Evolutionary conservation across 2,797 vertebrate genomes (phyloP).

Genomic region (Molothrus aeneus): DNA sequence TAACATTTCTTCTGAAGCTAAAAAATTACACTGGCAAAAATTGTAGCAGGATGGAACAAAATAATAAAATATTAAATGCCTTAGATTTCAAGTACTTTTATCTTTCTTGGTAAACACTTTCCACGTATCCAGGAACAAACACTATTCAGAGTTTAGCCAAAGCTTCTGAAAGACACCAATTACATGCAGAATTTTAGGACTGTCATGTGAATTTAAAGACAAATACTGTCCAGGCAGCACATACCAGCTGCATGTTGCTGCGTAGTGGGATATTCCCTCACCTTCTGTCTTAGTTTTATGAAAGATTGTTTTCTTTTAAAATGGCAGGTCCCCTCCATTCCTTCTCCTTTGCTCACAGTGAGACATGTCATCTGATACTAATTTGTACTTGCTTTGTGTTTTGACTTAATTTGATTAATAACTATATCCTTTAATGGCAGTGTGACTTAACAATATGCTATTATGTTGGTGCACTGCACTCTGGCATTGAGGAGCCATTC

Average conservation of each 20-base stretch:
- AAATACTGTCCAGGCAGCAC: constrained; percentile 23
- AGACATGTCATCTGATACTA: constrained; percentile 45
- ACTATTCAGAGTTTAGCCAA: neutral
- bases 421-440: constrained; percentile 59
- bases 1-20: neutral
- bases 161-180: neutral
- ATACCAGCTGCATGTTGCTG: neutral
- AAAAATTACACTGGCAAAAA: neutral
- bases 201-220: constrained; percentile 20
- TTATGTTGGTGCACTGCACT: constrained; percentile 66
- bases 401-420: constrained; percentile 76
- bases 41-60: neutral
- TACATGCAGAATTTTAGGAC: neutral
- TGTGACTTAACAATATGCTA: constrained; percentile 66
- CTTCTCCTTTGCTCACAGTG: constrained; percentile 4
- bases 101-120: neutral
- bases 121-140: neutral
- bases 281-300: constrained; percentile 47
- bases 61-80: neutral
- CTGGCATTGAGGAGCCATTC: constrained; percentile 67
- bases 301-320: constrained; percentile 46
- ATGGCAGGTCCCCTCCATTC: constrained; percentile 46
- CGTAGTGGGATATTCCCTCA: neutral
- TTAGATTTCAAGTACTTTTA: neutral
- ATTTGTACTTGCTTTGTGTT: constrained; percentile 64